Evolutionary conservation across 2,888 invertebrate genomes (phyloP).

Genomic region (Synanthedon andrenaeformis): DNA sequence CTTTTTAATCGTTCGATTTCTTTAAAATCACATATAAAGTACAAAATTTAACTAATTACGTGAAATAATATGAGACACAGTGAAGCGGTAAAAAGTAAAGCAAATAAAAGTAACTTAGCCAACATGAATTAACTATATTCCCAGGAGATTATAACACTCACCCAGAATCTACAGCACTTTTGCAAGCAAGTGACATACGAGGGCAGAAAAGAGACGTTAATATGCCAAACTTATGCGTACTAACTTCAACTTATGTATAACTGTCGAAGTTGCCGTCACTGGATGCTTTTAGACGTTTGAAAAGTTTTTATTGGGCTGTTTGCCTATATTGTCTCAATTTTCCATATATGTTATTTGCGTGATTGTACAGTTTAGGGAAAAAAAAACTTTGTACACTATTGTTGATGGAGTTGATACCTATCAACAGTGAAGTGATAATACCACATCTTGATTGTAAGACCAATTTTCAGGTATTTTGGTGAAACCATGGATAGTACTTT

Average conservation of each 20-base stretch:
- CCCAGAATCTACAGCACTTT: too few relatives aligned
- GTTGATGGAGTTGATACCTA: too few relatives aligned
- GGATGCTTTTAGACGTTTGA: slow-evolving; percentile 25
- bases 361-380: too few relatives aligned
- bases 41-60: neutral
- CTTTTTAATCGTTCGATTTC: neutral
- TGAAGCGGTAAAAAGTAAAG: too few relatives aligned
- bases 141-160: slow-evolving; percentile 31
- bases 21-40: neutral
- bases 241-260: slow-evolving; percentile 41
- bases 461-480: too few relatives aligned
- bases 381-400: too few relatives aligned
- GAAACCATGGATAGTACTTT: too few relatives aligned
- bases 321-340: too few relatives aligned
- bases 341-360: too few relatives aligned
- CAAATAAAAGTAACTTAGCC: neutral
- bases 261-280: slow-evolving; percentile 40
- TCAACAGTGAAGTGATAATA: too few relatives aligned
- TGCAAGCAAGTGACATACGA: slow-evolving; percentile 28
- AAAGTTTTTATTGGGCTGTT: slow-evolving; percentile 26
- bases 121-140: slow-evolving; percentile 36
- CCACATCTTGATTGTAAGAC: too few relatives aligned
- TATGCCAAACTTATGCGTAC: slow-evolving; percentile 52
- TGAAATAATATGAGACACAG: too few relatives aligned
- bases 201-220: slow-evolving; percentile 44